These are phyloP conservation scores for Coremacera marginata DNA, from an alignment of 2,888 invertebrate genomes.

Conservation along the genomic window DNA sequence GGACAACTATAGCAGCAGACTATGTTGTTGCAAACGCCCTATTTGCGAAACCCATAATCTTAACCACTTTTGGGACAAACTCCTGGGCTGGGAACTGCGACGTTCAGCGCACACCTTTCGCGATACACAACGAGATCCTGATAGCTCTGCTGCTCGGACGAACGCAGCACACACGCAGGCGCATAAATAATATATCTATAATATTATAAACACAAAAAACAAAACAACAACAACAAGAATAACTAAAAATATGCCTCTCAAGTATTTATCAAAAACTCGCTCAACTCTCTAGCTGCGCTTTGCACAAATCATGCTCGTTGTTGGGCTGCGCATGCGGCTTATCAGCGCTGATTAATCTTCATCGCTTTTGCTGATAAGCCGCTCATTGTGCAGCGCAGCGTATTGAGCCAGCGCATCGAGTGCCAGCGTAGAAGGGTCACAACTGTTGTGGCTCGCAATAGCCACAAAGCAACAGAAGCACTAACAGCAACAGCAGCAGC, in stretches of 20 bases:
- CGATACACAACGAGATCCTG: background rate
- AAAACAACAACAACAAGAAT: background rate
- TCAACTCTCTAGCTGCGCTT: conserved; percentile 13
- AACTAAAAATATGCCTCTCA: background rate
- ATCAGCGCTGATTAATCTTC: conserved; percentile 64
- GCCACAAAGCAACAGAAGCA: conserved; percentile 16
- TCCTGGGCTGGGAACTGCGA: background rate
- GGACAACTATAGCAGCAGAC: conserved; percentile 3
- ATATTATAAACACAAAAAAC: background rate
- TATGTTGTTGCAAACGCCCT: conserved; percentile 24
- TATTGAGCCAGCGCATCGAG: conserved; percentile 5
- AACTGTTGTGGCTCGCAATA: background rate
- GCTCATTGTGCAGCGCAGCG: conserved; percentile 21
- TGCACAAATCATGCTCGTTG: conserved; percentile 23
- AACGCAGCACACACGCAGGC: background rate
- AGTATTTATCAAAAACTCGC: conserved; percentile 29
- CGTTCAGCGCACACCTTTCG: background rate
- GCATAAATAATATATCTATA: conserved; percentile 21
- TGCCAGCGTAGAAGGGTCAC: background rate
- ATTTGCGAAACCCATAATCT: conserved; percentile 26
- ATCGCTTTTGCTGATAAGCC: conserved; percentile 61
- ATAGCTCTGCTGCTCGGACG: background rate
- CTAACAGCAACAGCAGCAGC: conserved; percentile 27
- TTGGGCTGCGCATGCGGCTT: conserved; percentile 53
- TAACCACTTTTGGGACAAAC: conserved; percentile 9